Base-by-base conservation (phyloP, 2,888 invertebrate genomes). In the Microctonus hyperodae region DNA sequence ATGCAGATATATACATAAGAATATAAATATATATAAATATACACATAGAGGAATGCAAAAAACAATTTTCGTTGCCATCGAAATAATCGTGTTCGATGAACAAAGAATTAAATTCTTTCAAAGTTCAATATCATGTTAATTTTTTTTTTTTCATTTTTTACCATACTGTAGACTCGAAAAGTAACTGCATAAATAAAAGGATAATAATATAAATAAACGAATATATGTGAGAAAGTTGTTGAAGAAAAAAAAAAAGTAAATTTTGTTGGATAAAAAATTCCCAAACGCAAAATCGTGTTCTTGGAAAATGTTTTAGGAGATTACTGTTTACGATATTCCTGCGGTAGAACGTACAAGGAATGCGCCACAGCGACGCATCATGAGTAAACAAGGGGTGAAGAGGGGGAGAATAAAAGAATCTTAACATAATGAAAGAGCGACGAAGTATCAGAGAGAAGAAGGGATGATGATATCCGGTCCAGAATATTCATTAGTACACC, bases 401-500 rank as follows among this genome's bases (percentile, higher is more conserved):
- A 33, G 50, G 50, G 35, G 25, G 37, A 51, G 73, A 74, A 72
- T 73, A 58, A 63, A 70, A 75, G 73, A 74, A 74, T 73, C 74
- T 69, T 69, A 67, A 6, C n/a, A 31, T 35, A 40, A 59, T 28
- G 63, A 48, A 48, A 53, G 22, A 57, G 56, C 35, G 59, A 63
- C 16, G 16, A 44, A 44, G 44, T 6, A 9, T 22, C 31, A 62
- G 48, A 62, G 58, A 48, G 40, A 33, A 31, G 51, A 68, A 64
- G 35, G 51, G 56, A 55, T 25, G 53, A 65, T 67, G 60, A 68
- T 61, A 68, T 71, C 63, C n/a, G n/a, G n/a, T n/a, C 65, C 63
- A 70, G 79, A 80, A 80, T 80, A 81, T 79, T 81, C 78, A 79
- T 79, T 76, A 78, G 75, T 73, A 75, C 75, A 72, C 70, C 70